Base-by-base conservation (phyloP, 2,113 vertebrate species). In the Chauna torquata region DNA sequence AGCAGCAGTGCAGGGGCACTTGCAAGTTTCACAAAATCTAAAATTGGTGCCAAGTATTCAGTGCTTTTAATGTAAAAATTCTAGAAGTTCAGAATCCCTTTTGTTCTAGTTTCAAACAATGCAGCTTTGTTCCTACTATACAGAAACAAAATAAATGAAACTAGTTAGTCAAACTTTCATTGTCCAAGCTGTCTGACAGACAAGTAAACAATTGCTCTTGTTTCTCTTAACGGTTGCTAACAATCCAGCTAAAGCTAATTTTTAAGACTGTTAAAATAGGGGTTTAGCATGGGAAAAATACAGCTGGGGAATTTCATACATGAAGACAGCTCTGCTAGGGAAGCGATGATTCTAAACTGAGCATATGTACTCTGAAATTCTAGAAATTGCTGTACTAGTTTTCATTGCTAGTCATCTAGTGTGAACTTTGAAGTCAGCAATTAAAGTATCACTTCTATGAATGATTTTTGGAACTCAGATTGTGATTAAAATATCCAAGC, bases 101-200 rank as follows among this genome's bases (percentile, higher is more conserved):
- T 95, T 97, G 94, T 97, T 89, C 64, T 34, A 20, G 52, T 80
- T 80, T 50, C 28, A 49, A 71, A 96, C 95, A 95, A 96, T 90
- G 71, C 25, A 50, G 77, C 95, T 95, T 96, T 95, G 92, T 97
- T 94, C 62, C 50, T 42, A 17, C 49, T 54, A 64, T 90, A 58
- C 75, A 91, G 87, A 87, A 94, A 94, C 92, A 82, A 97, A 95
- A 72, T 96, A 82, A 96, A 78, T 95, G 91, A 94, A 92, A 94
- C 92, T 90, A 77, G 54, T 95, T 92, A 70, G 58, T 94, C 86
- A 93, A 95, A 96, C 79, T 97, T 96, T 40, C 64, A 65, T 97
- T 94, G 69, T 92, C 61, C 61, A 42, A 30, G 89, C 79, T 66
- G 74, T 49, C 28, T 57, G 77, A 69, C 44, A 65, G 64, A 74